These are phyloP conservation scores for Zaprionus capensis DNA, from an alignment of 1,140 invertebrate species.

Conservation along the genomic window DNA sequence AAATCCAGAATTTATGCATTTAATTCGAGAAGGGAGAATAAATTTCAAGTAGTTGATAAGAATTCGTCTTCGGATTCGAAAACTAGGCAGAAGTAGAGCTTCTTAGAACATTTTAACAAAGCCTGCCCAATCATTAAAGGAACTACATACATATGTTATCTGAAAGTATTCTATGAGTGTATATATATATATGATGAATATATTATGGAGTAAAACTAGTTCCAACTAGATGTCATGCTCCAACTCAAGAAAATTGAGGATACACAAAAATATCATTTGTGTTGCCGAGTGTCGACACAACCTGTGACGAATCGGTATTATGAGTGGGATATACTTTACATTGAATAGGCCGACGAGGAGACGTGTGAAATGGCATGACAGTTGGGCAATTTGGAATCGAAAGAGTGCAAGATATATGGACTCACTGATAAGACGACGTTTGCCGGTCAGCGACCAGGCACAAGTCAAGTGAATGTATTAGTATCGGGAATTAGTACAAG, in stretches of 20 bases:
- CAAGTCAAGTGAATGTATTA: neutral
- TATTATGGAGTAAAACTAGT: neutral
- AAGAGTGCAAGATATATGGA: conserved; percentile 10
- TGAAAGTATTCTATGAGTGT: neutral
- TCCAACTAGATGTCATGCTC: neutral
- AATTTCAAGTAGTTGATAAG: no score
- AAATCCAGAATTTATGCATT: neutral
- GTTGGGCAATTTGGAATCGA: conserved; percentile 15
- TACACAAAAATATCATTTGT: neutral
- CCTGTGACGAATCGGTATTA: neutral
- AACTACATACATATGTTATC: neutral
- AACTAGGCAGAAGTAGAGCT: neutral
- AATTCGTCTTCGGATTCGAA: no score
- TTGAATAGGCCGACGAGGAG: neutral
- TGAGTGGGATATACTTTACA: neutral
- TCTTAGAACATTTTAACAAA: neutral
- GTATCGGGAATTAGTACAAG: conserved; percentile 2
- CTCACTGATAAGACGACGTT: conserved; percentile 24
- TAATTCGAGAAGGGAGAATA: no score
- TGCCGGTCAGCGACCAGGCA: conserved; percentile 5
- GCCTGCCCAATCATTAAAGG: neutral
- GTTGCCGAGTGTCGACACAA: neutral
- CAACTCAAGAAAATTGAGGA: neutral
- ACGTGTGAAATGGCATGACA: conserved; percentile 7
- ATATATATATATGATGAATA: no score